Percentiles rank a stretch among this genome's conserved stretches.
Evolutionary conservation across 2,113 vertebrate genomes (phyloP).

Genomic region (Brachypodius melanocephalos): DNA sequence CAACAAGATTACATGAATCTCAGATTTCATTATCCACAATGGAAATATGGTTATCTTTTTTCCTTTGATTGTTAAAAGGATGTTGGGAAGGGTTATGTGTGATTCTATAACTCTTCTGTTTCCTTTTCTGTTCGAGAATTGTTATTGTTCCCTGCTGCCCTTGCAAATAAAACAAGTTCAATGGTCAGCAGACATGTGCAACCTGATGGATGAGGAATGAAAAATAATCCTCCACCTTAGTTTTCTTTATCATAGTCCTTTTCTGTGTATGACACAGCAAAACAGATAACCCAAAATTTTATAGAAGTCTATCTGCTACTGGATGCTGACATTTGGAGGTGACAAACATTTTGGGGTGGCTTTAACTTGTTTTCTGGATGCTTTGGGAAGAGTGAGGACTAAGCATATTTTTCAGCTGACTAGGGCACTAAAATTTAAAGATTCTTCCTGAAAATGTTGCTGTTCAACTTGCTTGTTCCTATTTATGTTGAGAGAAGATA

Average conservation of each 20-base stretch:
- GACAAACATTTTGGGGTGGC: background rate
- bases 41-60: constrained; percentile 14
- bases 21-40: background rate
- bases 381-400: background rate
- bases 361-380: background rate
- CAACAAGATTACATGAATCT: background rate
- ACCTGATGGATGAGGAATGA: background rate
- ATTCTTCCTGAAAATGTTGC: background rate
- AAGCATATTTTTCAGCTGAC: background rate
- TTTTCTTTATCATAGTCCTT: background rate
- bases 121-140: background rate
- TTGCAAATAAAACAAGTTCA: constrained; percentile 12
- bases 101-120: constrained; percentile 1
- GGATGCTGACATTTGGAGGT: background rate
- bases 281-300: background rate
- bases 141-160: background rate
- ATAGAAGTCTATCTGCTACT: background rate
- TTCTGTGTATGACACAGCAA: background rate
- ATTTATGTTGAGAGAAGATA: background rate
- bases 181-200: background rate
- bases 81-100: background rate
- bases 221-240: background rate
- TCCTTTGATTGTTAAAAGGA: background rate
- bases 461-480: background rate
- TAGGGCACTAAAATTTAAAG: background rate